Evolutionary conservation across 2,797 vertebrate genomes (phyloP).

Genomic region (Carapus acus): DNA sequence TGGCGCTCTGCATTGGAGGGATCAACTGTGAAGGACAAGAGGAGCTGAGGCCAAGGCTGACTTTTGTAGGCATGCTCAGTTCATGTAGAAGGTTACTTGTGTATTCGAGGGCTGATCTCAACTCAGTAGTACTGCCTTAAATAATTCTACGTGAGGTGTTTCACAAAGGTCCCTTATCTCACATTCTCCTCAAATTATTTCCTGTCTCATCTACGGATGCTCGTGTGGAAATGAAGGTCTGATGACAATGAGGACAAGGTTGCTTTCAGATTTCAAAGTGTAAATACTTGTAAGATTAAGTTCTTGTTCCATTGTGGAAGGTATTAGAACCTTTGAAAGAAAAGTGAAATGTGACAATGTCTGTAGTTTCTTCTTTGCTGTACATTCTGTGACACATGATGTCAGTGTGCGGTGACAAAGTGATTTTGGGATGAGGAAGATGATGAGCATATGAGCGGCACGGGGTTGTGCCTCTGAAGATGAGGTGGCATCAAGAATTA

Average conservation of each 20-base stretch:
- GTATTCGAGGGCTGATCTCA: conserved; percentile 56
- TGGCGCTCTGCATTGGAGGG: too few relatives aligned
- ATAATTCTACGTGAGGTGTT: conserved; percentile 29
- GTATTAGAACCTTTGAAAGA: conserved; percentile 21
- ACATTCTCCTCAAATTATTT: conserved; percentile 33
- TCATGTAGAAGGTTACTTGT: conserved; percentile 15
- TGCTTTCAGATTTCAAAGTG: conserved; percentile 30
- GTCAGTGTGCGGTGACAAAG: conserved; percentile 22
- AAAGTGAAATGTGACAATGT: conserved; percentile 21
- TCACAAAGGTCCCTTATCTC: conserved; percentile 35
- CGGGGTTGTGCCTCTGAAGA: not conserved
- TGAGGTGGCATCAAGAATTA: not conserved
- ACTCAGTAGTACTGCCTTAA: conserved; percentile 67
- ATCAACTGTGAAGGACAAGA: too few relatives aligned
- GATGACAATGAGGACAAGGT: conserved; percentile 3
- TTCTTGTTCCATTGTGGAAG: conserved; percentile 32
- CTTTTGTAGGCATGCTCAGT: not conserved
- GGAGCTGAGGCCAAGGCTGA: too few relatives aligned
- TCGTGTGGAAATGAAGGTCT: conserved; percentile 28
- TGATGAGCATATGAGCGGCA: not conserved
- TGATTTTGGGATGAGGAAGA: conserved; percentile 16
- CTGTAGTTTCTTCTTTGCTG: conserved; percentile 27
- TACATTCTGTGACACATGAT: conserved; percentile 35
- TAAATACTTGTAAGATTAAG: conserved; percentile 58
- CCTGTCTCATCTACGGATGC: conserved; percentile 26